These are phyloP conservation scores for Pteruthius melanotis DNA, from an alignment of 2,113 vertebrate genomes.

Conservation along the genomic window DNA sequence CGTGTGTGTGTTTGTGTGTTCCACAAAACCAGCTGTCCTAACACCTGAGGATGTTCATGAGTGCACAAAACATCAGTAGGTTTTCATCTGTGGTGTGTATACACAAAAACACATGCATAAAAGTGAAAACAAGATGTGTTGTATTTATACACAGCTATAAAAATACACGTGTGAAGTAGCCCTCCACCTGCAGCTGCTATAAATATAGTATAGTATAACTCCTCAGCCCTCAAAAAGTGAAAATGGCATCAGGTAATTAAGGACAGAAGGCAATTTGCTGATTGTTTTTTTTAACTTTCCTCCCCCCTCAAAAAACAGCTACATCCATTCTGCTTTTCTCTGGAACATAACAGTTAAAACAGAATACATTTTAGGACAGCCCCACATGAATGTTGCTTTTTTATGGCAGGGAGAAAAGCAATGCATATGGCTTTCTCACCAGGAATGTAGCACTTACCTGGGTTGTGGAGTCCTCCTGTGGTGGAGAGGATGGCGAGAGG, in stretches of 20 bases:
- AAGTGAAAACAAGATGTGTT: neutral
- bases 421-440: neutral
- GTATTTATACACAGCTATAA: fast-evolving
- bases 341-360: neutral
- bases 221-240: neutral
- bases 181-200: neutral
- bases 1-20: neutral
- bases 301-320: neutral
- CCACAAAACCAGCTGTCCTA: neutral
- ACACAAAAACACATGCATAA: neutral
- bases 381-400: neutral
- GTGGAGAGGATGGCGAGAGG: fast-evolving
- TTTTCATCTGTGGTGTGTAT: neutral
- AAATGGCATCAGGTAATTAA: neutral
- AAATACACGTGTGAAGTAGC: neutral
- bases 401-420: neutral
- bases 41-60: neutral
- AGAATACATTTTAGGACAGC: neutral
- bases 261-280: neutral
- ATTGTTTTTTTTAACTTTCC: neutral
- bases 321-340: neutral
- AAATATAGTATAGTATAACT: neutral
- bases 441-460: neutral
- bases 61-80: neutral
- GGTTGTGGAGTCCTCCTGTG: neutral